A percentile compares a stretch with the other conserved stretches of the same genome.
Conservation (phyloP, 2,797 vertebrate genomes). For the Triplophysa yarkandensis region DNA sequence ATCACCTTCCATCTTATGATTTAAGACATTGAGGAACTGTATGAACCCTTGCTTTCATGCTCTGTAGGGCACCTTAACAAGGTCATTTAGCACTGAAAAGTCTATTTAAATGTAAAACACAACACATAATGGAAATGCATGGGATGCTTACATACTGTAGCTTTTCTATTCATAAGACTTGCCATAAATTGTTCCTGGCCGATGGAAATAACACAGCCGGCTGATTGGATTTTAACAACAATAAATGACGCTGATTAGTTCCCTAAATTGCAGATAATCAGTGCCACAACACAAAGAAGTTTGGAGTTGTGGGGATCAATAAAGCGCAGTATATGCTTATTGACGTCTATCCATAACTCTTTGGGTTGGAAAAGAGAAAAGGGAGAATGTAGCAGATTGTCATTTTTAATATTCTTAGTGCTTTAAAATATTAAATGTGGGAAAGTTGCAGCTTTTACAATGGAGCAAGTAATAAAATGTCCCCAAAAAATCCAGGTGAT, state of each 20-base stretch:
- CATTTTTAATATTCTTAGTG: not conserved
- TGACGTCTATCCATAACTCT: constrained; percentile 5
- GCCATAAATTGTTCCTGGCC: constrained; percentile 64
- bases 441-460: not conserved
- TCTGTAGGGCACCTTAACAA: constrained; percentile 53
- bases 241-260: constrained; percentile 67
- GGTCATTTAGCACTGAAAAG: constrained; percentile 60
- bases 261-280: constrained; percentile 72
- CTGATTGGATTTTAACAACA: constrained; percentile 67
- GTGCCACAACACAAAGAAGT: constrained; percentile 45
- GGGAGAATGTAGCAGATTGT: not conserved
- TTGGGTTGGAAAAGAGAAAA: constrained; percentile 16
- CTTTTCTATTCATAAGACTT: constrained; percentile 54
- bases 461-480: not conserved
- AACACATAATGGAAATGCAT: constrained; percentile 52
- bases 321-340: constrained; percentile 40
- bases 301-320: constrained; percentile 34
- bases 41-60: constrained; percentile 61
- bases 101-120: constrained; percentile 54
- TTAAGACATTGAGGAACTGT: constrained; percentile 45
- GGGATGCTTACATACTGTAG: constrained; percentile 50
- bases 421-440: constrained; percentile 8
- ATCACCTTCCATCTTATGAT: constrained; percentile 31
- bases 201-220: constrained; percentile 46
- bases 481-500: not conserved